Evolutionary conservation across 2,888 invertebrate species (phyloP).

Genomic region (Cetonia aurata): DNA sequence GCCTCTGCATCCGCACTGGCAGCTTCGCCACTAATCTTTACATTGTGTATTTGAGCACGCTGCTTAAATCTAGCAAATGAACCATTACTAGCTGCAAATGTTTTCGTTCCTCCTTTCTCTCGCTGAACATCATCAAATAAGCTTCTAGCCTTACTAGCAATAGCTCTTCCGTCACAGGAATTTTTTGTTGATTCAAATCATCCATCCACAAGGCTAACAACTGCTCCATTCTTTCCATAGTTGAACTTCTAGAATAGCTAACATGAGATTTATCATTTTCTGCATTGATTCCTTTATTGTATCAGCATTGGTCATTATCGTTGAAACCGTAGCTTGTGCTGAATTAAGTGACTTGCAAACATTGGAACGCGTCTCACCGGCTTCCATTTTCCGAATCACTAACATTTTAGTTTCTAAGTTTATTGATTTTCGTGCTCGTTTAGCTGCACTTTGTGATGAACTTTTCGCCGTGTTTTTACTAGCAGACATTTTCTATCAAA

Average conservation of each 20-base stretch:
- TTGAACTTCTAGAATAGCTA: not conserved
- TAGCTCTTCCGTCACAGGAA: constrained; percentile 9
- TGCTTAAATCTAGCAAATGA: too few relatives aligned
- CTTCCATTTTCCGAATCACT: not conserved
- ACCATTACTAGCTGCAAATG: constrained; percentile 7
- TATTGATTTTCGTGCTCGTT: constrained; percentile 3
- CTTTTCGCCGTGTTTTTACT: constrained; percentile 5
- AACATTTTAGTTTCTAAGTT: not conserved
- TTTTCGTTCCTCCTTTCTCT: constrained; percentile 7
- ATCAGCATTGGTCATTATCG: constrained; percentile 14
- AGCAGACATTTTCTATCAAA: constrained; percentile 5
- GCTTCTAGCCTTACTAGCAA: constrained; percentile 11
- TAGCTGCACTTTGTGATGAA: not conserved
- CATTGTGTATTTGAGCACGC: too few relatives aligned
- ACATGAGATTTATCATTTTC: constrained; percentile 11
- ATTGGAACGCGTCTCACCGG: not conserved
- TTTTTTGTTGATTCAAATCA: constrained; percentile 21
- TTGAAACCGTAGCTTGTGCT: constrained; percentile 10
- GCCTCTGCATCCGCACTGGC: too few relatives aligned
- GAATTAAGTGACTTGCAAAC: constrained; percentile 6
- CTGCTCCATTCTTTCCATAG: constrained; percentile 16
- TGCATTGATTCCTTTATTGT: constrained; percentile 22
- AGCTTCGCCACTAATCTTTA: too few relatives aligned
- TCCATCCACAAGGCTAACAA: constrained; percentile 2
- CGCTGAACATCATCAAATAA: constrained; percentile 4